phyloP scores from a whole-genome alignment of 2,888 invertebrate species.

The Calliscelio sp. region DNA sequence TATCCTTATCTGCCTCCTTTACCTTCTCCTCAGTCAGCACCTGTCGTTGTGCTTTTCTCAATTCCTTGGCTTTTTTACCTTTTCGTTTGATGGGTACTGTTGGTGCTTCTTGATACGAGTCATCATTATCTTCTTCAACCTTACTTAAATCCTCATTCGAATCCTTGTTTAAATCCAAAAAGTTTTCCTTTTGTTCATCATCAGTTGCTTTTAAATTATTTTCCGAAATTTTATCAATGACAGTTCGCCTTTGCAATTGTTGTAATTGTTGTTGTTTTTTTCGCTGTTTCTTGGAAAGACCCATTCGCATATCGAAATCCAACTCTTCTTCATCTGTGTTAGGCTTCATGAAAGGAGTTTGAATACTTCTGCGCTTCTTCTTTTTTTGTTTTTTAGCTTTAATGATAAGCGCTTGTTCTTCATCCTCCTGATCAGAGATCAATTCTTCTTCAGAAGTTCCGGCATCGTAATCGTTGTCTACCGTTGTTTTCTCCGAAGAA shows the following conservation, averaged over 20 bases:
- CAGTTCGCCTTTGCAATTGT: conserved; percentile 70
- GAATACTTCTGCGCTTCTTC: conserved; percentile 78
- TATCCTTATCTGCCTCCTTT: conserved; percentile 79
- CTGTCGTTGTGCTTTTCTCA: conserved; percentile 79
- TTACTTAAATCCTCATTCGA: conserved; percentile 77
- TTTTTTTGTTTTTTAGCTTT: conserved; percentile 80
- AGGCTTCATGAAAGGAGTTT: conserved; percentile 75
- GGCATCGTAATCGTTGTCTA: conserved; percentile 76
- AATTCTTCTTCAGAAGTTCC: conserved; percentile 82
- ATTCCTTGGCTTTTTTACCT: conserved; percentile 81
- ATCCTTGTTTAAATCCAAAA: conserved; percentile 61
- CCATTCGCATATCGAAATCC: conserved; percentile 81
- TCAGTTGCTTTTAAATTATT: conserved; percentile 57
- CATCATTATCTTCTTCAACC: conserved; percentile 76
- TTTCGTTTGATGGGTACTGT: conserved; percentile 77
- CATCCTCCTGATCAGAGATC: conserved; percentile 81
- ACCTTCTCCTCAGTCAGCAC: conserved; percentile 74
- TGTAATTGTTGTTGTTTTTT: conserved; percentile 82
- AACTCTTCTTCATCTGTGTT: conserved; percentile 81
- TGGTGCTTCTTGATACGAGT: conserved; percentile 77
- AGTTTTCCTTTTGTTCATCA: conserved; percentile 72
- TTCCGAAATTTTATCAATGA: conserved; percentile 74
- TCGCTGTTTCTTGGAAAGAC: conserved; percentile 85
- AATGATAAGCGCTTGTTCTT: conserved; percentile 72
- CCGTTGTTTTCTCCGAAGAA: conserved; percentile 66